Evolutionary conservation across 1,140 invertebrate genomes (phyloP).

Genomic region (Maconellicoccus hirsutus): DNA sequence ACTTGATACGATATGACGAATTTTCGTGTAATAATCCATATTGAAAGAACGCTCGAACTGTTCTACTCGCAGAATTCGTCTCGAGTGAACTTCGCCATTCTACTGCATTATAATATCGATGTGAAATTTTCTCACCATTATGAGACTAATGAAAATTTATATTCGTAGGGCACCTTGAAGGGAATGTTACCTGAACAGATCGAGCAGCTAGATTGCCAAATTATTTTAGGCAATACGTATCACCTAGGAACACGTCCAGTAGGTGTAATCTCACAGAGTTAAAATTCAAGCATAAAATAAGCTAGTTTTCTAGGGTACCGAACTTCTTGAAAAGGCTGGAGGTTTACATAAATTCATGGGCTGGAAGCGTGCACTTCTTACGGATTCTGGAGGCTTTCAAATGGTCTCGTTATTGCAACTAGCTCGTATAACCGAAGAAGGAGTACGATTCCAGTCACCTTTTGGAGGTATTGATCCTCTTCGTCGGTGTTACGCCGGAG

Average conservation of each 20-base stretch:
- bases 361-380: conserved; percentile 82
- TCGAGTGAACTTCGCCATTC: no score
- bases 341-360: conserved; percentile 97
- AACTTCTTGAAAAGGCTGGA: conserved; percentile 72
- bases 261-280: conserved; percentile 40
- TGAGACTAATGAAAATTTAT: background rate
- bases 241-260: conserved; percentile 83
- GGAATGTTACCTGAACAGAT: conserved; percentile 87
- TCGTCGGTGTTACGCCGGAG: background rate
- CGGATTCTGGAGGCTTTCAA: conserved; percentile 96
- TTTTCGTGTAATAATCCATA: no score
- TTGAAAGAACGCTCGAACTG: no score
- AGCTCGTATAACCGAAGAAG: conserved; percentile 89
- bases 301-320: conserved; percentile 47
- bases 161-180: conserved; percentile 73
- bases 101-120: no score
- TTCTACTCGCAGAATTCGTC: no score
- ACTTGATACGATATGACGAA: background rate
- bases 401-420: conserved; percentile 95
- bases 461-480: conserved; percentile 52
- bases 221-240: conserved; percentile 94
- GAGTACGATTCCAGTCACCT: conserved; percentile 87
- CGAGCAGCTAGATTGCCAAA: conserved; percentile 75
- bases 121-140: background rate
- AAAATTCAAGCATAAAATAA: conserved; percentile 25